These are phyloP conservation scores for Drosophila lacteicornis DNA, from an alignment of 1,140 invertebrate species.

Conservation along the genomic window DNA sequence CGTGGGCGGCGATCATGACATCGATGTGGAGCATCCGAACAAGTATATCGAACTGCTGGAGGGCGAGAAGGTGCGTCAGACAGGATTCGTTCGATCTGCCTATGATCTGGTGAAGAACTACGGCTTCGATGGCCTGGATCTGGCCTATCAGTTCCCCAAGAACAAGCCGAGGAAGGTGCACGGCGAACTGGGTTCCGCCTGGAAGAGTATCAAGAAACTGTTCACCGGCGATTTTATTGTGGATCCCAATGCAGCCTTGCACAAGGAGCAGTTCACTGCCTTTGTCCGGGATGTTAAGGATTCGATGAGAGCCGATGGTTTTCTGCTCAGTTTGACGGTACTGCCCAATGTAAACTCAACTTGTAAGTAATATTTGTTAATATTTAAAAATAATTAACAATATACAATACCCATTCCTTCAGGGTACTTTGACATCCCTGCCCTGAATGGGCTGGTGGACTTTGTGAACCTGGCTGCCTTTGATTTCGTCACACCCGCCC, in stretches of 20 bases:
- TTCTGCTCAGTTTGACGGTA: slow-evolving; percentile 89
- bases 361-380: slow-evolving; percentile 85
- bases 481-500: slow-evolving; percentile 91
- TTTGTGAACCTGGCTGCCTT: slow-evolving; percentile 92
- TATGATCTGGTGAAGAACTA: slow-evolving; percentile 89
- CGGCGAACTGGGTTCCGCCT: slow-evolving; percentile 87
- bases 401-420: too few species aligned
- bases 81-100: slow-evolving; percentile 90
- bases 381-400: too few species aligned
- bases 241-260: slow-evolving; percentile 90
- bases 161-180: slow-evolving; percentile 91
- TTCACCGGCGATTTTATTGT: slow-evolving; percentile 89
- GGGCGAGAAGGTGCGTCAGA: slow-evolving; percentile 88
- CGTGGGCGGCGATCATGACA: slow-evolving; percentile 90
- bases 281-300: slow-evolving; percentile 91
- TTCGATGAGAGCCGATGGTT: slow-evolving; percentile 87
- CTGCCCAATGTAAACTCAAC: slow-evolving; percentile 91
- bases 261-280: slow-evolving; percentile 91
- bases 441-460: slow-evolving; percentile 90
- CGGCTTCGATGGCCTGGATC: slow-evolving; percentile 93
- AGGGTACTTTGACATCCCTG: slow-evolving; percentile 92
- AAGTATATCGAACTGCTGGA: slow-evolving; percentile 87
- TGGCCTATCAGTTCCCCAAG: slow-evolving; percentile 93
- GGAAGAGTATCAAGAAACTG: slow-evolving; percentile 90
- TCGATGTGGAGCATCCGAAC: slow-evolving; percentile 85